Base-by-base conservation (phyloP, 2,888 invertebrate species). In the Agrochola circellaris region DNA sequence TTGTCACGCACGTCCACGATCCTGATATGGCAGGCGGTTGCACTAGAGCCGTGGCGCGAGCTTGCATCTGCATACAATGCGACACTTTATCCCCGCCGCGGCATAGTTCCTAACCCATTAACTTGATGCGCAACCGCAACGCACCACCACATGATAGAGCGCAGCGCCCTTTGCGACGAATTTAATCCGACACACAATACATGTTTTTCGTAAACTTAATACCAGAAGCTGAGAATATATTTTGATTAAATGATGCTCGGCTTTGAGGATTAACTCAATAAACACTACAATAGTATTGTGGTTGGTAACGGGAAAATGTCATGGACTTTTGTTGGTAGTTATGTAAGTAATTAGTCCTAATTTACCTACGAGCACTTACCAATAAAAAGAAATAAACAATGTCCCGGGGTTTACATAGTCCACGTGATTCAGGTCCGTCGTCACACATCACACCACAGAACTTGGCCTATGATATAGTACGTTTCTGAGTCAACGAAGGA, bases 41-140 rank as follows among this genome's bases (percentile, higher is more conserved):
- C 75, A 70, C 81, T 87, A 87, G 82, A 84, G 77, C 81, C 79
- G 79, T 82, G 85, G 87, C 85, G 87, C 85, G 86, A 84, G 88
- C 87, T 87, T 90, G 82, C 89, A 92, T 92, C 90, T 91, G 86
- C 92, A 93, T 92, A 92, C 91, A 93, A 93, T 92, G 89, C 86
- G 71, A 89, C 86, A 87, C 88, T 86, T 78, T 75, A 86, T 80
- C 54, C 81, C 78, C 60, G 64, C 77, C 69, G 73, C 64, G 60
- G 62, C 64, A 70, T 68, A 54, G 42, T 77, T 79, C 72, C 70
- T 75, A 51, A 62, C 65, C 66, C 70, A 38, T 73, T 61, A 54
- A 58, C 54, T 17, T 70, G 76, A 67, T 30, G 71, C 73, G 26
- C 61, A 38, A 58, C 15, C 70, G 80, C 78, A 73, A 45, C 73